These are phyloP conservation scores for Leucosticte australis DNA, from an alignment of 2,113 vertebrate genomes.

Conservation along the genomic window DNA sequence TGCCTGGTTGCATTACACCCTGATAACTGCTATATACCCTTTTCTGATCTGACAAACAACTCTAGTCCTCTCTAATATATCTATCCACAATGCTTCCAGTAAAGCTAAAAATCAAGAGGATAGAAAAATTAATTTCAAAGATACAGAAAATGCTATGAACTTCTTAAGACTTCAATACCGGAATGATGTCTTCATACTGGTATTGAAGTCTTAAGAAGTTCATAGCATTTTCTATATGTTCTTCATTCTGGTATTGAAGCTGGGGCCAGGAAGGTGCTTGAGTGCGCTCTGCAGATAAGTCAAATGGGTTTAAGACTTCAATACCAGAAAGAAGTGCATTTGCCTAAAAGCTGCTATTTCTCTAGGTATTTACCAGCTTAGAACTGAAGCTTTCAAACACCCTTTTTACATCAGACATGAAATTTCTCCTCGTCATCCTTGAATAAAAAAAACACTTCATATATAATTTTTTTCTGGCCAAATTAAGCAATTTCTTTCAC, in stretches of 20 bases:
- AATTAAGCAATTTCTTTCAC: slow-evolving; percentile 17
- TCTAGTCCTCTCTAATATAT: background rate
- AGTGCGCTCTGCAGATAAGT: background rate
- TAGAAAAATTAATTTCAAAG: background rate
- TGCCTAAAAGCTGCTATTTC: background rate
- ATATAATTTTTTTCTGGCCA: background rate
- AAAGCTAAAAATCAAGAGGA: background rate
- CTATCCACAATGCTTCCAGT: background rate
- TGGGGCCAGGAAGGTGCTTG: background rate
- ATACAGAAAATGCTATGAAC: background rate
- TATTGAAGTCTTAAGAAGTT: no score
- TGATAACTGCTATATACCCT: background rate
- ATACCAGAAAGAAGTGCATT: background rate
- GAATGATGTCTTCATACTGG: no score
- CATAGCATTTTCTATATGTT: no score
- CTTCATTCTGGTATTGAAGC: no score
- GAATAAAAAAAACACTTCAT: slow-evolving; percentile 30
- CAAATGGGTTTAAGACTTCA: background rate
- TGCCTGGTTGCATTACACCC: background rate
- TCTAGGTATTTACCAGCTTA: background rate
- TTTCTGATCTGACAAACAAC: background rate
- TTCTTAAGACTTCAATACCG: no score
- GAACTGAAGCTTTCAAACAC: background rate
- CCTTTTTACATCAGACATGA: background rate
- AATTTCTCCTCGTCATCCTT: background rate